phyloP scores from a whole-genome alignment of 2,888 invertebrate species.

The Lottia scabra region DNA sequence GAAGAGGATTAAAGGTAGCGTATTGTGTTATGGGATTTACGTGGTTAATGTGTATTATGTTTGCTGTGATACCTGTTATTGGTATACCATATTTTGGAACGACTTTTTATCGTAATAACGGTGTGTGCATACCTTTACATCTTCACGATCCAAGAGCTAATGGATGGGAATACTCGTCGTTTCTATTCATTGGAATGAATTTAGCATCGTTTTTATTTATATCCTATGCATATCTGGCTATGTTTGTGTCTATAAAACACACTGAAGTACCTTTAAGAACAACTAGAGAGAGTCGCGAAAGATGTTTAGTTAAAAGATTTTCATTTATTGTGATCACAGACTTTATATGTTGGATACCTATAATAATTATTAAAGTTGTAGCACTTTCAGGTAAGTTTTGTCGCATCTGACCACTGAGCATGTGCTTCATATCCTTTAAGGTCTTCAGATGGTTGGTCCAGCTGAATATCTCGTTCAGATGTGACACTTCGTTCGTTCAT shows the following conservation, averaged over 20 bases:
- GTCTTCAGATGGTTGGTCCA: too few relatives aligned
- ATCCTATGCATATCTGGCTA: conserved; percentile 25
- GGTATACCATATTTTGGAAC: conserved; percentile 27
- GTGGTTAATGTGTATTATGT: conserved; percentile 23
- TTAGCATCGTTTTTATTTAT: conserved; percentile 28
- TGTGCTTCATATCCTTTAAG: too few relatives aligned
- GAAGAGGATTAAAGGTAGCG: conserved; percentile 22
- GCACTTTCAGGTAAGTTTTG: conserved; percentile 22
- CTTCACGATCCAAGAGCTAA: conserved; percentile 34
- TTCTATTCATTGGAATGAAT: conserved; percentile 25
- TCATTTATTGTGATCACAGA: conserved; percentile 27
- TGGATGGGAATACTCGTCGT: conserved; percentile 31
- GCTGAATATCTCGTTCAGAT: too few relatives aligned
- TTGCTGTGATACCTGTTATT: conserved; percentile 29
- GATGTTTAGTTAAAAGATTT: conserved; percentile 22
- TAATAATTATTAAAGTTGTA: conserved; percentile 27
- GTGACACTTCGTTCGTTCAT: too few relatives aligned
- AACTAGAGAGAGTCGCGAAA: conserved; percentile 19
- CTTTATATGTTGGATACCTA: conserved; percentile 27
- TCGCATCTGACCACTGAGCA: too few relatives aligned
- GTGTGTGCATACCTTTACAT: conserved; percentile 38
- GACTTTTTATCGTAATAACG: conserved; percentile 31
- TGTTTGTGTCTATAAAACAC: conserved; percentile 30
- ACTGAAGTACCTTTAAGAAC: conserved; percentile 19
- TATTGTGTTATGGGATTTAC: conserved; percentile 25